Base-by-base conservation (phyloP, 37 sponge, comb jelly and placozoan species). In the Hexactinellida sp. region DNA sequence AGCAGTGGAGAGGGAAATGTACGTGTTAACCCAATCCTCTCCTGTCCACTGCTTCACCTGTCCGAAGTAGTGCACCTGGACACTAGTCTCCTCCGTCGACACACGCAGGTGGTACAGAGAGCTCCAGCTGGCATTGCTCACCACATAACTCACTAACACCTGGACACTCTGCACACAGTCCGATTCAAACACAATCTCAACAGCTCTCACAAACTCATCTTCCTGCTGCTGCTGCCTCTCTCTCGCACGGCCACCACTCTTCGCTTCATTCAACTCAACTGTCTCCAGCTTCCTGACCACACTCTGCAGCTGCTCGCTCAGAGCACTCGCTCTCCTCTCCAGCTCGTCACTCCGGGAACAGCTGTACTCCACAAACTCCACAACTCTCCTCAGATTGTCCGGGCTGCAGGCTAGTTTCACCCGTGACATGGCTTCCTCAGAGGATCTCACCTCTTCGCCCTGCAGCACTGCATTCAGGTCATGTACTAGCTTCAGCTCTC, bases 31-130 rank as follows among this genome's bases (percentile, higher is more conserved):
- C 90, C 90, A 89, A 37, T 89, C 90, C 84, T 89, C 90, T 39
- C 87, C 90, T 5, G 90, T 89, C 82, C 36, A 87, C 82, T 89
- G 90, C 1, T 82, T 55, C 24, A 89, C 86, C 87, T 87, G 37
- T 0, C 90, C 90, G 82, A 89, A 89, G 54, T 89, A 89, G 24
- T 87, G 85, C 5, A 89, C 90, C 90, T 89, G 82, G 10, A 89
- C 83, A 37, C 54, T 87, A 3, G 54, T 87, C 52, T 86, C 87
- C 39, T 87, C 36, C 21, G 54, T 82, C 32, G 63, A 82, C 28
- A 87, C 85, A 83, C 90, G 38, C 36, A 89, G 85, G 38, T 89
- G 87, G 82, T 89, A 89, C 55, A 87, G 87, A 13, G 90, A 87
- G 23, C 82, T 32, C 90, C 90, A 89, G 82, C 90, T 87, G 54